phyloP scores from a whole-genome alignment of 2,797 vertebrate genomes.

The Cichlasoma orientale region DNA sequence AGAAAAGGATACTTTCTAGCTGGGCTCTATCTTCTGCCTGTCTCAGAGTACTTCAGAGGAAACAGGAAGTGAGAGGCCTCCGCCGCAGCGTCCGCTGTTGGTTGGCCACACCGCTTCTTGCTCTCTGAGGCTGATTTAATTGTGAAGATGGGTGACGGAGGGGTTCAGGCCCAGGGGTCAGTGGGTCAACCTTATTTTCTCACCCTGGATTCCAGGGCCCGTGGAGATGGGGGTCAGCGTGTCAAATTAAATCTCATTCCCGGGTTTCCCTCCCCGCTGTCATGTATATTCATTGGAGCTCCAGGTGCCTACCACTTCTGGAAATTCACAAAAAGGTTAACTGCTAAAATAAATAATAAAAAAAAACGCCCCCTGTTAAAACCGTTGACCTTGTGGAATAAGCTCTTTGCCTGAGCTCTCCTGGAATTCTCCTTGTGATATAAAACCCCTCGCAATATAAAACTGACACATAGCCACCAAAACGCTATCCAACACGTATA shows the following conservation, averaged over 20 bases:
- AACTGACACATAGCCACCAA: slow-evolving; percentile 43
- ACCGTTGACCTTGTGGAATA: slow-evolving; percentile 83
- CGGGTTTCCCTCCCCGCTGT: slow-evolving; percentile 77
- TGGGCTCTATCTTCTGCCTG: slow-evolving; percentile 31
- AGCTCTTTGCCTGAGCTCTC: slow-evolving; percentile 69
- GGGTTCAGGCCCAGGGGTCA: slow-evolving; percentile 81
- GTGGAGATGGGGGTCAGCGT: slow-evolving; percentile 82
- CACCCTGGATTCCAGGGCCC: slow-evolving; percentile 78
- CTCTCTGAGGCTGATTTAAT: slow-evolving; percentile 83
- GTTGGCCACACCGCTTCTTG: slow-evolving; percentile 48
- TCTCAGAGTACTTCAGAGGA: slow-evolving; percentile 54
- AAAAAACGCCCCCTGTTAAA: slow-evolving; percentile 83
- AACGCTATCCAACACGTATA: slow-evolving; percentile 13
- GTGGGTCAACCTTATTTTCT: slow-evolving; percentile 86
- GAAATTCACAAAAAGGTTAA: slow-evolving; percentile 87
- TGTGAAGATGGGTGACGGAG: slow-evolving; percentile 81
- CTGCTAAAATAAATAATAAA: slow-evolving; percentile 88
- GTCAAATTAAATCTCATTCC: slow-evolving; percentile 88
- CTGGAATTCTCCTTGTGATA: slow-evolving; percentile 56
- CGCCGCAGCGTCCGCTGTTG: slow-evolving; percentile 46
- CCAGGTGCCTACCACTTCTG: slow-evolving; percentile 81
- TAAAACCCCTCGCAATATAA: slow-evolving; percentile 50
- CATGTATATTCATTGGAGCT: slow-evolving; percentile 86
- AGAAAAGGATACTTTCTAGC: slow-evolving; percentile 17
- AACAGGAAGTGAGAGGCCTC: slow-evolving; percentile 49